Base-by-base conservation (phyloP, 1,140 invertebrate species). In the Tetramorium simillimum region DNA sequence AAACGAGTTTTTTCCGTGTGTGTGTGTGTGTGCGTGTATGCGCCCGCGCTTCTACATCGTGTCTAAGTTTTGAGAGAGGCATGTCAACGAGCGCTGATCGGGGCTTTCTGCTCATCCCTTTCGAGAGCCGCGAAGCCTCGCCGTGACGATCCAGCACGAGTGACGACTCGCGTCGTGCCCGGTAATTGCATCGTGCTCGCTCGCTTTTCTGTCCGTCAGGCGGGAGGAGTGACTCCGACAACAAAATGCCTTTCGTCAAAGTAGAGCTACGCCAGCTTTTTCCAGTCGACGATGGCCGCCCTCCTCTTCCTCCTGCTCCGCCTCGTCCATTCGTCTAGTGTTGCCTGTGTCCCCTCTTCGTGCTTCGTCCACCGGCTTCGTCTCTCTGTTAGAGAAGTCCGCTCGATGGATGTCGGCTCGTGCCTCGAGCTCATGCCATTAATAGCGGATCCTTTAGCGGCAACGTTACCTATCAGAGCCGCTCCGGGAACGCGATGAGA, bases 171-270 rank as follows among this genome's bases (percentile, higher is more conserved):
- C 85, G 53, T 88, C 51, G 28, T 80, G 84, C 65, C 84, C 87
- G 77, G 90, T 91, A 91, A 91, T 91, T 91, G 90, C 89, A 91
- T 91, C 90, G 90, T 91, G 87, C 87, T 81, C 56, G 85, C 85
- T 82, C 80, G 85, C 88, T 91, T 87, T 89, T 90, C 87, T 78
- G 87, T 88, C 90, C 80, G 85, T 89, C 88, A 85, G 89, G 73
- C 87, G 84, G 87, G 51, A 65, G 88, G 51, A 77, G 80, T 87
- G 90, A 89, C 86, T 91, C 89, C 85, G 76, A 77, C 87, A 78
- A 91, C 90, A 89, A 88, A 89, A 88, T 87, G 87, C 88, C 90
- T 91, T 89, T 77, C 90, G 87, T 91, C 90, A 88, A 91, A 91
- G 72, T 88, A 72, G 24, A 77, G 85, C 89, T 85, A 81, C 49